Percentiles rank a stretch among this genome's conserved stretches.
These are phyloP conservation scores for Stegophylla sp. DNA, from an alignment of 2,888 invertebrate species.

Conservation along the genomic window DNA sequence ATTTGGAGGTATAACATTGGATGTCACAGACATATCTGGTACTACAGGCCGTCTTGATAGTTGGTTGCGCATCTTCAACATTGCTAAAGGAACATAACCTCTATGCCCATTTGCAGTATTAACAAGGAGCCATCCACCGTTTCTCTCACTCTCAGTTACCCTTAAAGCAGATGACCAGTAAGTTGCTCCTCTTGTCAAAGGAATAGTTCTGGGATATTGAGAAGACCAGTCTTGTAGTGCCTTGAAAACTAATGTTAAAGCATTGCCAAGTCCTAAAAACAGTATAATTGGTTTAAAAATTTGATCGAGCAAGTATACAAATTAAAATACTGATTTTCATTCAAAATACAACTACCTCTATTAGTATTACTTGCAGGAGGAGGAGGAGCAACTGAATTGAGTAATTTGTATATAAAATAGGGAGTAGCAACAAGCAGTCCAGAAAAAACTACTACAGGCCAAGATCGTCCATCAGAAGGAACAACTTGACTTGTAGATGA, in stretches of 20 bases:
- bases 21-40: not conserved
- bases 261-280: not conserved
- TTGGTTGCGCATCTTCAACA: not conserved
- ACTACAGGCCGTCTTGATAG: not conserved
- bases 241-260: not conserved
- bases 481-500: constrained; percentile 64
- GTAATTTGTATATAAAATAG: constrained; percentile 84
- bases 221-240: not conserved
- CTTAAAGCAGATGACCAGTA: not conserved
- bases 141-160: not conserved
- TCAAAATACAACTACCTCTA: not conserved
- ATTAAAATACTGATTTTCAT: not conserved
- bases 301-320: too few species aligned
- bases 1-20: not conserved
- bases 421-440: constrained; percentile 89
- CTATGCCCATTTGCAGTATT: not conserved
- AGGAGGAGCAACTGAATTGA: constrained; percentile 27
- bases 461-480: constrained; percentile 69
- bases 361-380: not conserved
- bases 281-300: not conserved
- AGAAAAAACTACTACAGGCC: constrained; percentile 91
- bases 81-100: not conserved
- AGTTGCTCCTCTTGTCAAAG: constrained; percentile 22
- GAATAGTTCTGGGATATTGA: constrained; percentile 10
- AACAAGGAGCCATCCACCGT: constrained; percentile 36